Percentiles rank a stretch among this genome's conserved stretches.
phyloP scores from a whole-genome alignment of 2,888 invertebrate species.

The Odontomyia ornata region DNA sequence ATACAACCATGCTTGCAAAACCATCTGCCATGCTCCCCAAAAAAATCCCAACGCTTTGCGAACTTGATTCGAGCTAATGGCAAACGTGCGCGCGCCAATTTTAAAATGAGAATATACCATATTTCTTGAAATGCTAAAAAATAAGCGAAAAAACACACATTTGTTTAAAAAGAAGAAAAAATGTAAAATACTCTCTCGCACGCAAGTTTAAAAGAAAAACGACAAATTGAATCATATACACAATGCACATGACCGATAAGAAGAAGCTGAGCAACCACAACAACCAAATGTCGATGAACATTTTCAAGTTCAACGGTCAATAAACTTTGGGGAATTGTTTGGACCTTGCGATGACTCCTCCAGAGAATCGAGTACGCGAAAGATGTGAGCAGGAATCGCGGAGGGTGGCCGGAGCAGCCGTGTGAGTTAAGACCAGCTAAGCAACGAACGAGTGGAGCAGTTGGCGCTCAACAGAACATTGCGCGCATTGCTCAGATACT shows the following conservation, averaged over 20 bases:
- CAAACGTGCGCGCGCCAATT: neutral
- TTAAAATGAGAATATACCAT: neutral
- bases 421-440: neutral
- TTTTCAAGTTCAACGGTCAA: slow-evolving; percentile 50
- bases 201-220: neutral
- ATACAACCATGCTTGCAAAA: too few species aligned
- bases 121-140: neutral
- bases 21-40: neutral
- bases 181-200: neutral
- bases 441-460: too few species aligned
- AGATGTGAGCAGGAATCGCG: neutral
- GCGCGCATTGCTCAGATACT: neutral
- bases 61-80: neutral
- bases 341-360: slow-evolving; percentile 37
- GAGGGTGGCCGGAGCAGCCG: neutral
- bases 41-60: neutral
- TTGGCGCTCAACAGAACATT: neutral
- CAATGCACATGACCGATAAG: slow-evolving; percentile 43
- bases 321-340: slow-evolving; percentile 44
- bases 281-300: slow-evolving; percentile 40
- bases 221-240: neutral
- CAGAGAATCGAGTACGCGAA: neutral
- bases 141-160: neutral
- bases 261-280: slow-evolving; percentile 14
- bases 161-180: too few species aligned